Conservation (phyloP, 2,113 vertebrate genomes). For the human (Homo sapiens) region GRCh38 chr19:45278001-45278500, state of each 20-base stretch:
- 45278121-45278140: not conserved
- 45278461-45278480: not conserved
- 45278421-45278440: not conserved
- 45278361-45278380: too few relatives aligned
- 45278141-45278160: not conserved
- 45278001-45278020: conserved; percentile 96
- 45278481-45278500: not conserved
- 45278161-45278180: rapidly evolving
- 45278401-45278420: not conserved
- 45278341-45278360: not conserved
- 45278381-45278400: not conserved
- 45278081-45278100: not conserved
- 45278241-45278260: not conserved
- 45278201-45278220: not conserved
- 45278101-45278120: not conserved
- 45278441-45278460: not conserved
- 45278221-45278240: not conserved
- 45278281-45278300: conserved; percentile 67
- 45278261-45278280: conserved; percentile 74
- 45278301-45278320: conserved; percentile 43
- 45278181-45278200: not conserved
- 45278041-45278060: conserved; percentile 81
- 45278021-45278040: conserved; percentile 93
- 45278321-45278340: not conserved
- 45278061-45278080: rapidly evolving